Evolutionary conservation across 2,113 vertebrate species (phyloP), one percentile per base, ranked within the genome.

Genomic region (Gnathonemus longibarbis): DNA sequence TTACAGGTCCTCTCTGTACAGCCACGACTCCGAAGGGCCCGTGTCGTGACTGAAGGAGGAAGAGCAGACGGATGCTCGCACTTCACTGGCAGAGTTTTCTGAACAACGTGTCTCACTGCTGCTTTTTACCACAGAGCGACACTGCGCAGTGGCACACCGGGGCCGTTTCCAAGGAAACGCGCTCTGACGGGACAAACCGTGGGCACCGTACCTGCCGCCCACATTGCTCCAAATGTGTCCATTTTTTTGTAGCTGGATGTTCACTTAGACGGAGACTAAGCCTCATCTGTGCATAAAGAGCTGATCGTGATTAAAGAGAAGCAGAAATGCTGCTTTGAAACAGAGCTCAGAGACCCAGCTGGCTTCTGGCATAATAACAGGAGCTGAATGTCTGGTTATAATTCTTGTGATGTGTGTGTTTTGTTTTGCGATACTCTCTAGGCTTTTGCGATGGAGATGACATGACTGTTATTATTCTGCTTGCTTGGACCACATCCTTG

Each of bases 81-180:
- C 48, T 27, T 87, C 39, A 35, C 27, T 56, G 24, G 48, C 49
- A 46, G 45, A n/a, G n/a, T 87, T 87, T 87, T 52, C 50, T 17
- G 46, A 87, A 52, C 84, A 9, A 87, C 27, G 45, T 53, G 48
- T 53, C 50, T 52, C 49, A 7, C 46, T 31, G 49, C 46, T 31
- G 49, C 24, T 53, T 19, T 53, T 87, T 52, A 46, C 39, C 8
- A 6, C 0, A 17, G 50, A 52, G 27, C 50, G 31, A 50, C 48
- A 53, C 15, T 39, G 50, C 17, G 13, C 50, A 35, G 85, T 0
- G 49, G n/a, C n/a, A 53, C 21, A 17, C 24, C 85, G 31, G 31
- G 46, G 46, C 85, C 48, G 85, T 87, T 52, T 84, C 83, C 83
- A 84, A 46, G 83, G 83, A 87, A 19, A 87, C n/a, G 50, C n/a